These are phyloP conservation scores for Ivindomyrus marchei DNA, from an alignment of 2,113 vertebrate species.

Conservation along the genomic window DNA sequence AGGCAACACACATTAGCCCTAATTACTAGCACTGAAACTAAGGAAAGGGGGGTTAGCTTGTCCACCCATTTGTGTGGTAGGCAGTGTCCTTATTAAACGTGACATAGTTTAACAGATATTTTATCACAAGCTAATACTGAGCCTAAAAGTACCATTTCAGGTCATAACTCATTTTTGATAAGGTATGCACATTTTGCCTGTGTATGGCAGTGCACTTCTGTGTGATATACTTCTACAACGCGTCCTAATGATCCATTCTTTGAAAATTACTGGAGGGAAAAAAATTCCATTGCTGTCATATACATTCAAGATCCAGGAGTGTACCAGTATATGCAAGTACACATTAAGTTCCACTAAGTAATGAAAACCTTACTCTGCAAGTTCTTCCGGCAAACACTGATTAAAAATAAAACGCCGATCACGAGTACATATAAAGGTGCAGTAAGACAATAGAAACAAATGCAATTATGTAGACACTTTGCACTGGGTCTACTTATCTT, in stretches of 20 bases:
- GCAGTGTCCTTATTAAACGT: no score
- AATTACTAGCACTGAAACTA: not conserved
- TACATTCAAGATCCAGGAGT: not conserved
- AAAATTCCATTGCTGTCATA: not conserved
- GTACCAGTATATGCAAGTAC: not conserved
- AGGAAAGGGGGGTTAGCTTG: not conserved
- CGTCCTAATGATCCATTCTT: not conserved
- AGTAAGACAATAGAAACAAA: not conserved
- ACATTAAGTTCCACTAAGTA: not conserved
- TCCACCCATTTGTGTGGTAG: not conserved
- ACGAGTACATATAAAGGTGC: not conserved
- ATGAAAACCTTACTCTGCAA: not conserved
- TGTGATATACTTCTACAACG: no score
- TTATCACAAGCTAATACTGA: no score
- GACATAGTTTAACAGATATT: no score
- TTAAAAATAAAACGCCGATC: not conserved
- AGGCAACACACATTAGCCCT: no score
- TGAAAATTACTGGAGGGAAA: not conserved
- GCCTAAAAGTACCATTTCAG: no score
- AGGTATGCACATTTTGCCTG: not conserved
- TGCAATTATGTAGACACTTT: not conserved
- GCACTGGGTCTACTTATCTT: not conserved
- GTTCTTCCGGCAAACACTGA: not conserved
- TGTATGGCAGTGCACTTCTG: not conserved
- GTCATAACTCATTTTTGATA: no score